Evolutionary conservation across 2,113 vertebrate genomes (phyloP).

Genomic region (Entelurus aequoreus): DNA sequence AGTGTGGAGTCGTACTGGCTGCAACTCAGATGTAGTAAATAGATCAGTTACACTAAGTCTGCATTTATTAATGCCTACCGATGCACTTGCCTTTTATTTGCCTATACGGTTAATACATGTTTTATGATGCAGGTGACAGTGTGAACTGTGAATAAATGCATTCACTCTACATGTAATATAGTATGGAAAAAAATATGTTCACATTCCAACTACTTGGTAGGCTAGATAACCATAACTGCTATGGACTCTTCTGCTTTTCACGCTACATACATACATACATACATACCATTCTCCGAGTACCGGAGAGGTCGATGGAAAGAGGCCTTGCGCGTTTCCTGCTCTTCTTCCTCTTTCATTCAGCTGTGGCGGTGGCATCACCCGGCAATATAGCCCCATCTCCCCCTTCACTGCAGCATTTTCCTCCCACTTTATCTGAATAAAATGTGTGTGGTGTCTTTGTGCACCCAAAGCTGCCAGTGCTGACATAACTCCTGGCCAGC

Average conservation of each 20-base stretch:
- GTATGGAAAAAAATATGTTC: too few relatives aligned
- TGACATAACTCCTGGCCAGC: conserved; percentile 28
- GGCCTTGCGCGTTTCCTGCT: conserved; percentile 16
- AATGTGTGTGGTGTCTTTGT: conserved; percentile 35
- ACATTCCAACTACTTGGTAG: too few relatives aligned
- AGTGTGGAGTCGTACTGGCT: too few relatives aligned
- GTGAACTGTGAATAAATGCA: too few relatives aligned
- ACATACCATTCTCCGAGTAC: conserved; percentile 29
- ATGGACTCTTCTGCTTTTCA: conserved; percentile 18
- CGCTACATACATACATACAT: not conserved
- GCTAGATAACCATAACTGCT: not conserved
- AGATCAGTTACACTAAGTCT: too few relatives aligned
- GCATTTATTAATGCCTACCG: too few relatives aligned
- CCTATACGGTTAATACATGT: too few relatives aligned
- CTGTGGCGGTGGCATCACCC: conserved; percentile 17
- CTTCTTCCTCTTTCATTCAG: conserved; percentile 18
- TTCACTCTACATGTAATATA: too few relatives aligned
- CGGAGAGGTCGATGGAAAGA: conserved; percentile 17
- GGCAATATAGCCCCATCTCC: conserved; percentile 9
- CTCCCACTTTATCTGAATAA: conserved; percentile 38
- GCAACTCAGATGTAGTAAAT: too few relatives aligned
- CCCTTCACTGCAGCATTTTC: not conserved
- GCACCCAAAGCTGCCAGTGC: conserved; percentile 34
- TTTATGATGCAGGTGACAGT: too few relatives aligned
- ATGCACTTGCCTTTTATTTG: too few relatives aligned